phyloP scores from a whole-genome alignment of 2,797 vertebrate species.

The Myripristis murdjan region DNA sequence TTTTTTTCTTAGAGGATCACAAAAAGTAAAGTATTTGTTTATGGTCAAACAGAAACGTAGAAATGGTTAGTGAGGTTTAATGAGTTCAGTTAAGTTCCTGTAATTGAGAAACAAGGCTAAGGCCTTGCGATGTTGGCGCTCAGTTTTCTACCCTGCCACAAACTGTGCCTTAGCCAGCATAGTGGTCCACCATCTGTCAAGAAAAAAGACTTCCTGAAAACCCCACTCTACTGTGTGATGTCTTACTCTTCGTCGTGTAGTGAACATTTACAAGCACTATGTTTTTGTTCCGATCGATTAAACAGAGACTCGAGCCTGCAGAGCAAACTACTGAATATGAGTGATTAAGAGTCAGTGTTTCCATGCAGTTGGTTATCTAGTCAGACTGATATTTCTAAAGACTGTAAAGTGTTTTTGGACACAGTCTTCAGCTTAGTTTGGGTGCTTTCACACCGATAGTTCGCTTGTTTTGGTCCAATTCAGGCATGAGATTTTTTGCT shows the following conservation, averaged over 20 bases:
- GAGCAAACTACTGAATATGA: background rate
- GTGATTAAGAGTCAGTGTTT: background rate
- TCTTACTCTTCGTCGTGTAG: conserved; percentile 34
- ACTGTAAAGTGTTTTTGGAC: too few species aligned
- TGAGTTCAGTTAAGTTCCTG: background rate
- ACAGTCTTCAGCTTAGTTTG: conserved; percentile 17
- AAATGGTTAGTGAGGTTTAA: background rate
- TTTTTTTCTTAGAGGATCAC: background rate
- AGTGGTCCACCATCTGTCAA: conserved; percentile 36
- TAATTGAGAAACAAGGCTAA: background rate
- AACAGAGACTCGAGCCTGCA: background rate
- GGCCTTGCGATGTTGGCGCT: too few species aligned
- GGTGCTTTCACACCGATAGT: too few species aligned
- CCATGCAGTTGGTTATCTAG: conserved; percentile 24
- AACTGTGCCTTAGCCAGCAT: background rate
- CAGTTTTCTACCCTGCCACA: too few species aligned
- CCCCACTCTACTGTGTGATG: conserved; percentile 47
- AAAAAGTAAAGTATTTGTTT: conserved; percentile 8
- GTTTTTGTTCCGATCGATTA: conserved; percentile 9
- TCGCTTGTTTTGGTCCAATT: too few species aligned
- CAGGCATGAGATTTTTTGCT: too few species aligned
- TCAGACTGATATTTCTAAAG: background rate
- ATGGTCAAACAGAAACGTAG: background rate
- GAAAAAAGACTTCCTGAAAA: conserved; percentile 52
- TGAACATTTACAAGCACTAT: background rate